These are phyloP conservation scores for Orthosia cruda DNA, from an alignment of 2,888 invertebrate species.

Conservation along the genomic window DNA sequence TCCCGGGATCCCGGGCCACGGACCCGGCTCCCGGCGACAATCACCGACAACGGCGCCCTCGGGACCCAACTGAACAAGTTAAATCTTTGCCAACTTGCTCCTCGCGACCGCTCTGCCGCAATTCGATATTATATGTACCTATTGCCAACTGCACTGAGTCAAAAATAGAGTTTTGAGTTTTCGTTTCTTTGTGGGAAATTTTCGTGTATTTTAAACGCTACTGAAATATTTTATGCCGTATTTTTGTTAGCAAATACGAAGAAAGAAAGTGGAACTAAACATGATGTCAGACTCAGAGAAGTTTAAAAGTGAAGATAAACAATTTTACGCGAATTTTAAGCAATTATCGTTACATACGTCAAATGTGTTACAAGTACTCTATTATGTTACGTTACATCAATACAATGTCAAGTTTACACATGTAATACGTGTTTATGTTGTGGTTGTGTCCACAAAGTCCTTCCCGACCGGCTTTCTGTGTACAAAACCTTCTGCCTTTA, in stretches of 20 bases:
- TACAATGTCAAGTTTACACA: constrained; percentile 77
- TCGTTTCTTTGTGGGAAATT: background rate
- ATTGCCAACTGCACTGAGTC: constrained; percentile 61
- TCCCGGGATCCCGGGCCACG: constrained; percentile 76
- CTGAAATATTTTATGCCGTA: background rate
- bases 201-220: background rate
- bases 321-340: constrained; percentile 48
- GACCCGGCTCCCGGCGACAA: constrained; percentile 86
- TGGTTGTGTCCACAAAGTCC: constrained; percentile 78
- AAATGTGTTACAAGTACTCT: constrained; percentile 13
- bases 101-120: constrained; percentile 65
- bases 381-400: constrained; percentile 72
- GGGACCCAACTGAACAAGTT: constrained; percentile 87
- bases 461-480: constrained; percentile 77
- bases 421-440: constrained; percentile 75
- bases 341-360: constrained; percentile 23
- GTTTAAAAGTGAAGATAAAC: constrained; percentile 8
- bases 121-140: constrained; percentile 72
- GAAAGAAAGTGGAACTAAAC: constrained; percentile 46
- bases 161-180: constrained; percentile 19
- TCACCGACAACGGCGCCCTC: constrained; percentile 87
- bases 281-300: constrained; percentile 9
- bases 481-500: constrained; percentile 79
- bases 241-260: constrained; percentile 3
- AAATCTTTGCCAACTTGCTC: constrained; percentile 88